Evolutionary conservation across 2,797 vertebrate genomes (phyloP), one percentile per base, ranked within the genome.

Genomic region (Syndactyla subalaris): DNA sequence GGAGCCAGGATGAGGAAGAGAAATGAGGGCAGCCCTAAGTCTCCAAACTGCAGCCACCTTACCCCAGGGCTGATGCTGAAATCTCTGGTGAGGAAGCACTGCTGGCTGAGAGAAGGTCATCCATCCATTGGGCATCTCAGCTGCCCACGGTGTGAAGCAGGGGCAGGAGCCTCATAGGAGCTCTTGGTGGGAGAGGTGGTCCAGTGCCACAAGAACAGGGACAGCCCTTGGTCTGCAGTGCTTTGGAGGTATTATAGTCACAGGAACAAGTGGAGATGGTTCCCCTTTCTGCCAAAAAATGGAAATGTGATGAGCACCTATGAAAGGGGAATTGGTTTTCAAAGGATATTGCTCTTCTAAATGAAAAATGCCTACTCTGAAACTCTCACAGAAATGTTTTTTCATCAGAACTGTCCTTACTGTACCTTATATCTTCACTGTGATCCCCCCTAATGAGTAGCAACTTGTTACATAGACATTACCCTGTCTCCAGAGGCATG

Each of bases 201-300:
- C 39, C 32, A 55, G 59, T 14, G 11, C 24, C 27, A 52, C 52
- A 72, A 43, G 10, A 46, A 82, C 73, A 54, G 18, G 24, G 36
- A 61, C 24, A 71, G 27, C 8, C 14, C 32, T 46, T 14, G 13
- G 65, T 49, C 67, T 0, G 0, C 1, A 0, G 24, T 30, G 85
- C 39, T 84, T 73, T 14, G 14, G 57, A 83, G 61, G 14, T 7
- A 3, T 58, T 24, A 10, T 1, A 13, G 52, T 45, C 63, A 74
- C 27, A 51, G 26, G 18, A 32, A 22, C 27, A 74, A 70, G 36
- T 4, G 4, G 36, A 87, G 21, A 7, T 38, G 36, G 12, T 58
- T 79, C 10, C 10, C 10, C 12, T 78, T 81, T 77, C 89, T 88
- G 70, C 17, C 43, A 45, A 66, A 80, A 92, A 49, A 38, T 15